These are phyloP conservation scores for Tychaedon coryphoeus DNA, from an alignment of 2,113 vertebrate genomes.

Conservation along the genomic window DNA sequence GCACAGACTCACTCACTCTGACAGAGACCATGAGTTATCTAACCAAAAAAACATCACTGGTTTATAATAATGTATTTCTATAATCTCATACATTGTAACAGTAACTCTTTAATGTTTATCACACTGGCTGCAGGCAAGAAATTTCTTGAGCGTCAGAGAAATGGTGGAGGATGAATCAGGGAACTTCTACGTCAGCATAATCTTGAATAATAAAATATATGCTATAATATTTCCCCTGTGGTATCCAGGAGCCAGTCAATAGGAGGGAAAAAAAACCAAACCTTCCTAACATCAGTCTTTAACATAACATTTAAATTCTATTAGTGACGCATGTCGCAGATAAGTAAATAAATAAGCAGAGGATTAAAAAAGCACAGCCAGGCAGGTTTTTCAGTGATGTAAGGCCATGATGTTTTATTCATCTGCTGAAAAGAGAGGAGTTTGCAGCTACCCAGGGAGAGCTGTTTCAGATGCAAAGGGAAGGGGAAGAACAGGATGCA, in stretches of 20 bases:
- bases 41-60: not conserved
- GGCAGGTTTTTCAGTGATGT: not conserved
- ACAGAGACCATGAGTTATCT: not conserved
- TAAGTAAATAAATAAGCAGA: not conserved
- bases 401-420: not conserved
- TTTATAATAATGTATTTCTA: not conserved
- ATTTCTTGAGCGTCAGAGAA: not conserved
- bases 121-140: not conserved
- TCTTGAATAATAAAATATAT: not conserved
- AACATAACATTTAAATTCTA: not conserved
- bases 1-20: not conserved
- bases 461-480: not conserved
- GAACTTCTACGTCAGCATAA: not conserved
- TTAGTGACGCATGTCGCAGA: not conserved
- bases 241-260: not conserved
- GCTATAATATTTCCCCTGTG: not conserved
- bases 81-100: not conserved
- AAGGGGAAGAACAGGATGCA: not conserved
- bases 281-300: not conserved
- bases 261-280: not conserved
- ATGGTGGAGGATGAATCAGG: not conserved
- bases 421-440: not conserved
- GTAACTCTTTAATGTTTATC: not conserved
- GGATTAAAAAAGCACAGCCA: not conserved
- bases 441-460: not conserved